phyloP scores from a whole-genome alignment of 1,140 invertebrate genomes.

The Lepidurus couesii region DNA sequence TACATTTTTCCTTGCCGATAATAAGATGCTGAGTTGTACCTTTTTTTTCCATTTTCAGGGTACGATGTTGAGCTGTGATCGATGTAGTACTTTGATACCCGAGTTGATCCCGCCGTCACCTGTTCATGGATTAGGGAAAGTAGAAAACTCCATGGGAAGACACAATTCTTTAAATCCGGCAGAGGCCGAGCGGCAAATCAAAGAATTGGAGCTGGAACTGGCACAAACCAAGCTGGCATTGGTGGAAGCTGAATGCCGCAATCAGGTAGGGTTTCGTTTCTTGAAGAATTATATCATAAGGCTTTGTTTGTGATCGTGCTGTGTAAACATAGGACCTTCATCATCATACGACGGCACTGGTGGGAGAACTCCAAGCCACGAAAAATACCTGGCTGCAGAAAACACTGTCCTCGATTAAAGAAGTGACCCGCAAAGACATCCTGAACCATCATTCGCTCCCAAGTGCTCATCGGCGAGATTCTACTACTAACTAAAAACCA shows the following conservation, averaged over 20 bases:
- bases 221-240: constrained; percentile 94
- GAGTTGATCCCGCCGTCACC: constrained; percentile 33
- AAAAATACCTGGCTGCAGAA: constrained; percentile 80
- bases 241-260: constrained; percentile 93
- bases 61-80: not conserved
- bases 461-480: not conserved
- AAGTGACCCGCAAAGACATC: constrained; percentile 44
- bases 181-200: constrained; percentile 52
- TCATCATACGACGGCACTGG: constrained; percentile 78
- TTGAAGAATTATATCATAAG: not conserved
- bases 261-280: constrained; percentile 60
- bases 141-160: constrained; percentile 20
- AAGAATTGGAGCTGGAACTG: constrained; percentile 88
- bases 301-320: constrained; percentile 35
- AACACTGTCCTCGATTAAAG: constrained; percentile 67
- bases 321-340: constrained; percentile 64
- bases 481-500: not conserved
- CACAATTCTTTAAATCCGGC: constrained; percentile 15
- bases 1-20: not conserved
- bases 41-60: not conserved
- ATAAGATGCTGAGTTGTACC: not conserved
- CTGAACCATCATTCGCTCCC: not conserved
- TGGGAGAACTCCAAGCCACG: constrained; percentile 71
- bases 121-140: constrained; percentile 32
- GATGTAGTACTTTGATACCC: not conserved